Conservation (phyloP, 1,140 invertebrate genomes). For the Diorhabda elongata region DNA sequence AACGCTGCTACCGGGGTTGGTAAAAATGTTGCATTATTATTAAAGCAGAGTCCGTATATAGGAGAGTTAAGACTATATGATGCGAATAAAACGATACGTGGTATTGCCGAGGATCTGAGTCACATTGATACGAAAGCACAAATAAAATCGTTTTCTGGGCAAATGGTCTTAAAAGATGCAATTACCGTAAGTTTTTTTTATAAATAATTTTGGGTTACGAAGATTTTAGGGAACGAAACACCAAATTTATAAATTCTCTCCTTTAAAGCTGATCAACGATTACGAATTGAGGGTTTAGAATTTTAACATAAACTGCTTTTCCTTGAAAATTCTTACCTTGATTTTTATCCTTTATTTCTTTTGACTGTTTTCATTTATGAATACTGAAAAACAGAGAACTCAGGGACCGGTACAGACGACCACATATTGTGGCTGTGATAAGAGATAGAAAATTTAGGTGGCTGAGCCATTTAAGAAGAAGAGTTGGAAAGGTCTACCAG, state of each 20-base stretch:
- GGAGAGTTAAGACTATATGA: conserved; percentile 86
- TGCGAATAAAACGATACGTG: conserved; percentile 83
- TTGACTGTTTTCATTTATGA: too few species aligned
- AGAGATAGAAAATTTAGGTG: too few species aligned
- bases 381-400: too few species aligned
- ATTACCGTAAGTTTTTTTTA: conserved; percentile 27
- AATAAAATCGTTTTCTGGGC: conserved; percentile 74
- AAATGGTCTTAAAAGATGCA: conserved; percentile 63
- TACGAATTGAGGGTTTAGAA: background rate
- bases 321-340: too few species aligned
- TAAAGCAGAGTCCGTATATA: conserved; percentile 85
- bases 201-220: background rate
- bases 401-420: too few species aligned
- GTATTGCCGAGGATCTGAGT: conserved; percentile 93
- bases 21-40: conserved; percentile 86
- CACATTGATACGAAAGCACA: conserved; percentile 88
- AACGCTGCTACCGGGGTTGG: conserved; percentile 95
- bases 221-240: too few species aligned
- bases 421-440: too few species aligned
- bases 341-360: too few species aligned
- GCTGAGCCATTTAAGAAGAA: too few species aligned
- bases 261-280: background rate
- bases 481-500: too few species aligned
- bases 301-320: too few species aligned
- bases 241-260: background rate